phyloP scores from a whole-genome alignment of 2,888 invertebrate genomes.

The Volucella inflata region DNA sequence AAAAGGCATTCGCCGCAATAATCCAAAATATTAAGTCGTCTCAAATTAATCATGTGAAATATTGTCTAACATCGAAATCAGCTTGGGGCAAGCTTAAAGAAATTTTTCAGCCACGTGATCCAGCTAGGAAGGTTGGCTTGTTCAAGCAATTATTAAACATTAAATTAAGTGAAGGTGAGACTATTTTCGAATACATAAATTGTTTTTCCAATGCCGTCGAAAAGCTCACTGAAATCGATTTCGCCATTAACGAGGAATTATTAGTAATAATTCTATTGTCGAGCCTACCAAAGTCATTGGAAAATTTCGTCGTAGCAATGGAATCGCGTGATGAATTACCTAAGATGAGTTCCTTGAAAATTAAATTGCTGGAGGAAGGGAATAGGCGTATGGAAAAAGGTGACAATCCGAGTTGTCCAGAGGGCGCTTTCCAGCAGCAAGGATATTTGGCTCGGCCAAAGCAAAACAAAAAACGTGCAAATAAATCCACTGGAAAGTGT shows the following conservation, averaged over 20 bases:
- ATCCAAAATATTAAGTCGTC: neutral
- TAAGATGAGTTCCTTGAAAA: constrained; percentile 16
- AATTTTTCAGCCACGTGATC: too few relatives aligned
- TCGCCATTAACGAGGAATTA: neutral
- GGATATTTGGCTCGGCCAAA: constrained; percentile 8
- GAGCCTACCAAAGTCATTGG: constrained; percentile 7
- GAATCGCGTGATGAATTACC: constrained; percentile 21
- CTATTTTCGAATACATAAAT: too few relatives aligned
- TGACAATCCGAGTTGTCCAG: neutral
- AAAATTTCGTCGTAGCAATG: constrained; percentile 13
- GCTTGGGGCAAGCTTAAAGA: neutral
- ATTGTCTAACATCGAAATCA: constrained; percentile 2
- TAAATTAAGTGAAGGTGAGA: too few relatives aligned
- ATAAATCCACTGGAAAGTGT: constrained; percentile 33
- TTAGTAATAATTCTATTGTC: constrained; percentile 6
- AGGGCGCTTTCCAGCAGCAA: neutral
- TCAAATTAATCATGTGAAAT: neutral
- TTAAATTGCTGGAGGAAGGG: constrained; percentile 7
- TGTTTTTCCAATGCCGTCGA: too few relatives aligned
- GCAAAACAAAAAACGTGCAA: constrained; percentile 6
- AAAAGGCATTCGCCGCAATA: constrained; percentile 19
- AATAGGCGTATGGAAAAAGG: neutral
- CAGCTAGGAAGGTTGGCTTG: too few relatives aligned
- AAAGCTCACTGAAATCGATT: constrained; percentile 11
- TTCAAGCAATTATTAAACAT: too few relatives aligned